Evolutionary conservation across 2,888 invertebrate species (phyloP).

Genomic region (Cancer borealis): DNA sequence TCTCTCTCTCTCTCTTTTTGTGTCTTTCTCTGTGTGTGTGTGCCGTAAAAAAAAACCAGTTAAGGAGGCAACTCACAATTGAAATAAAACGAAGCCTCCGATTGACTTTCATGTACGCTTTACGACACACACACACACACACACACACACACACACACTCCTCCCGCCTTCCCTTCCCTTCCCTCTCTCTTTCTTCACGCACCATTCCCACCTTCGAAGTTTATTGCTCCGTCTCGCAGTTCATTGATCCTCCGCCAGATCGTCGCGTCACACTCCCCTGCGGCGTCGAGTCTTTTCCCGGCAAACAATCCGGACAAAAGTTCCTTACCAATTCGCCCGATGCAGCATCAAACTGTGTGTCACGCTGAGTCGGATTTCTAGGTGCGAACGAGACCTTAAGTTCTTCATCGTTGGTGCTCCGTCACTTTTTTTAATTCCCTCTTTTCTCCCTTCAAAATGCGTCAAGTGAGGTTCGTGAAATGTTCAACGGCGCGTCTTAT

Average conservation of each 20-base stretch:
- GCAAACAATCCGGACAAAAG: neutral
- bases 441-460: neutral
- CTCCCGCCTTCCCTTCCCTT: neutral
- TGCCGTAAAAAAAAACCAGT: too few relatives aligned
- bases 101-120: neutral
- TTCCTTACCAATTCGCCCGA: neutral
- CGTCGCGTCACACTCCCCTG: neutral
- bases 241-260: conserved; percentile 14
- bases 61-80: neutral
- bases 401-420: too few relatives aligned
- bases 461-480: neutral
- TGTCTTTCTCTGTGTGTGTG: neutral
- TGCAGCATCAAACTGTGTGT: neutral
- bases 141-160: too few relatives aligned
- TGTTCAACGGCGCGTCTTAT: too few relatives aligned
- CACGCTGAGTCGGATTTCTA: neutral
- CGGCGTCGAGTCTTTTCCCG: neutral
- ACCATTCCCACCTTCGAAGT: neutral
- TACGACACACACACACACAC: neutral
- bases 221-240: conserved; percentile 22
- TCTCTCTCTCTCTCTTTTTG: neutral
- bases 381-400: too few relatives aligned
- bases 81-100: neutral
- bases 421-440: neutral
- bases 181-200: neutral